Evolutionary conservation across 2,888 invertebrate genomes (phyloP).

Genomic region (Drosophila aldrichi): DNA sequence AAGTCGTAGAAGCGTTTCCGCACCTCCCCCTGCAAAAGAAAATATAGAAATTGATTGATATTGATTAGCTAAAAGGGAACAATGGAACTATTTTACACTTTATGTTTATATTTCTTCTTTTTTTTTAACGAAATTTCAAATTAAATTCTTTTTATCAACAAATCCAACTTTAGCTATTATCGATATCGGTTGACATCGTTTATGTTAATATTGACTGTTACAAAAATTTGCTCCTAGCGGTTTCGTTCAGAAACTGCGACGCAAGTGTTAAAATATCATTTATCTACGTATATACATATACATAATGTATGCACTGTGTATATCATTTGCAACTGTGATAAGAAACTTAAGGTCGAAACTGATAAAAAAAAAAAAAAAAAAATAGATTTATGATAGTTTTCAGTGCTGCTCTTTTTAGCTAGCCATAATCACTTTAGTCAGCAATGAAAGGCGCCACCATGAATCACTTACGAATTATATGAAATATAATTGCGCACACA

Average conservation of each 20-base stretch:
- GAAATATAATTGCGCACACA: conserved; percentile 45
- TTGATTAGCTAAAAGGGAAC: neutral
- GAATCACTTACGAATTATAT: conserved; percentile 40
- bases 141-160: neutral
- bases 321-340: conserved; percentile 69
- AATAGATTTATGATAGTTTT: conserved; percentile 68
- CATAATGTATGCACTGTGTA: conserved; percentile 45
- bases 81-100: neutral
- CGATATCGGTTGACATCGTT: conserved; percentile 25
- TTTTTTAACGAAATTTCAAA: neutral
- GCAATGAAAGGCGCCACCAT: conserved; percentile 17
- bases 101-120: neutral
- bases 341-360: conserved; percentile 48
- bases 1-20: conserved; percentile 83
- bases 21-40: conserved; percentile 85
- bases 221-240: conserved; percentile 17
- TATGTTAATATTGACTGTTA: conserved; percentile 23
- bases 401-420: conserved; percentile 26
- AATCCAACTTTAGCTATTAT: conserved; percentile 21
- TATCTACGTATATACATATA: neutral
- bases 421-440: conserved; percentile 19
- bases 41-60: conserved; percentile 25
- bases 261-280: conserved; percentile 30
- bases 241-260: conserved; percentile 52
- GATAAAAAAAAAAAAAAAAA: conserved; percentile 57